Conservation (phyloP, 1,140 invertebrate genomes). For the Agrypnia vestita region DNA sequence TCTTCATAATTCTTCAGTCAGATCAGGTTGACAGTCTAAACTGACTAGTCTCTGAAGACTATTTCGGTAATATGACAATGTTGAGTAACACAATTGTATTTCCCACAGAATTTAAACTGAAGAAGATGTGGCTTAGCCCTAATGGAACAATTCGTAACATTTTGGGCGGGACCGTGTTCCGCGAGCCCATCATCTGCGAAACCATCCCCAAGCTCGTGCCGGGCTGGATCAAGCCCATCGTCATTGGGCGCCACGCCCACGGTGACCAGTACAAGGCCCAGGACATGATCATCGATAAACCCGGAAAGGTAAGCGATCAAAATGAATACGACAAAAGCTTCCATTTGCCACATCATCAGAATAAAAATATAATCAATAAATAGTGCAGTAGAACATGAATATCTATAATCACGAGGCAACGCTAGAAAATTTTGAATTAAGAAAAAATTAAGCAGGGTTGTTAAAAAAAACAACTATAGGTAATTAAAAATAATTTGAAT, state of each 20-base stretch:
- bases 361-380: background rate
- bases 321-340: no score
- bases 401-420: no score
- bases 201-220: slow-evolving; percentile 91
- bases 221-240: slow-evolving; percentile 86
- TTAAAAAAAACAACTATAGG: no score
- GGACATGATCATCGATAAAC: slow-evolving; percentile 83
- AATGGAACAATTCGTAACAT: slow-evolving; percentile 95
- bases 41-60: no score
- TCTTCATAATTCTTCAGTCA: no score
- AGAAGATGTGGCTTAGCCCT: slow-evolving; percentile 94
- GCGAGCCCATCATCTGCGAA: slow-evolving; percentile 92
- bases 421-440: no score
- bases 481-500: no score
- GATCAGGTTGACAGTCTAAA: no score
- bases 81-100: background rate
- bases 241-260: slow-evolving; percentile 92
- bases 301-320: slow-evolving; percentile 75
- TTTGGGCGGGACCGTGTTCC: slow-evolving; percentile 91
- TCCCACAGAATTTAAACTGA: slow-evolving; percentile 89
- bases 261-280: slow-evolving; percentile 94
- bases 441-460: no score
- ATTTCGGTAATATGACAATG: no score
- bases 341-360: background rate
- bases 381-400: no score